Evolutionary conservation across 2,888 invertebrate species (phyloP), one percentile per base, ranked within the genome.

Genomic region (Mythimna loreyi): DNA sequence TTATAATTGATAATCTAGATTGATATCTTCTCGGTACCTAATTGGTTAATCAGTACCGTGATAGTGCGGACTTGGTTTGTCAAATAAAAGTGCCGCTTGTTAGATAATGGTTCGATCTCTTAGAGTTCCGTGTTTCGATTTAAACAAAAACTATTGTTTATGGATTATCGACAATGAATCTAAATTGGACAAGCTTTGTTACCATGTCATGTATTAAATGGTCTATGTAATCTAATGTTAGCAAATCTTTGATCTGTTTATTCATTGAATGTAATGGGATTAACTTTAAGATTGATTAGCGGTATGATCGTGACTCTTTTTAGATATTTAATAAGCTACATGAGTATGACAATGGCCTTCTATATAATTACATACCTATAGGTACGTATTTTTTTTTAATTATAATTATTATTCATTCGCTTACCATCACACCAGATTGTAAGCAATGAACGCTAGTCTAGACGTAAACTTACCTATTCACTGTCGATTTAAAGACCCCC

Each of bases 161-260:
- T 69, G 61, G 55, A 70, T 75, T 81, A 83, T 83, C 85, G 59
- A 63, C 25, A 68, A 67, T 69, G 55, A 69, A 84, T 83, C 83
- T 83, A 73, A 82, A 83, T 83, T 82, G 70, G 53, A 82, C 74
- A 76, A 66, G 72, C 65, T 53, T 82, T 79, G 76, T 68, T 60
- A 59, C 72, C 40, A 60, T 77, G 72, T 78, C 30, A 55, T 71
- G 64, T 63, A 57, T 75, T 61, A 80, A 71, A 67, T 76, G 77
- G 25, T 61, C 59, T 65, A 50, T 78, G 59, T 75, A 63, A 76
- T 79, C 62, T 55, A 36, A 60, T 74, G 74, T 74, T 52, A 16
- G 68, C 23, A 52, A 76, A 79, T 76, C 69, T 74, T 60, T 74
- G 52, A 64, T 60, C 70, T 70, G 53, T 65, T 70, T 64, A 59